These are phyloP conservation scores for Montipora foliosa DNA, from an alignment of 64 coral and sea anemone genomes.

Conservation along the genomic window DNA sequence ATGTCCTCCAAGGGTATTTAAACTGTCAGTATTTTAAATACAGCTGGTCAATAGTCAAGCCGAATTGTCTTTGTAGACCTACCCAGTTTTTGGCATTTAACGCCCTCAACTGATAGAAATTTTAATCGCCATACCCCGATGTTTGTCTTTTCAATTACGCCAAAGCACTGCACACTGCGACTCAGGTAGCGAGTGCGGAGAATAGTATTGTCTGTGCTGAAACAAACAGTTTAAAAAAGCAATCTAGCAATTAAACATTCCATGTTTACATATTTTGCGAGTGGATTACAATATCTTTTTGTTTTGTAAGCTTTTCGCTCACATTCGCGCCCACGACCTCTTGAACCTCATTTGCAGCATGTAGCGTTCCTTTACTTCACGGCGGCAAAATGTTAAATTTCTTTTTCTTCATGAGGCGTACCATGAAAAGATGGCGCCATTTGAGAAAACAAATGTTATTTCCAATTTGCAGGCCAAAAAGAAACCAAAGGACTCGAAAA, in stretches of 20 bases:
- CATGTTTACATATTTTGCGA: not conserved
- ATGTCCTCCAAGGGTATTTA: not conserved
- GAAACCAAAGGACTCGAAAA: not conserved
- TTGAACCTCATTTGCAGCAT: not conserved
- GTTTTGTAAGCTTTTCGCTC: not conserved
- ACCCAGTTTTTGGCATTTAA: too few relatives aligned
- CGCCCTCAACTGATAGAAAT: too few relatives aligned
- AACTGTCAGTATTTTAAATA: not conserved
- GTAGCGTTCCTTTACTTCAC: not conserved
- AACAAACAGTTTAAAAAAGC: not conserved
- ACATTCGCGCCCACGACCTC: not conserved
- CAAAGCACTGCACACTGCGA: too few relatives aligned
- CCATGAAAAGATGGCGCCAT: not conserved
- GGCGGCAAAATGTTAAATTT: not conserved
- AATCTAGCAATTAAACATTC: not conserved
- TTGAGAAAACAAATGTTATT: not conserved
- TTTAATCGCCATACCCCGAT: too few relatives aligned
- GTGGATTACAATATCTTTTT: not conserved
- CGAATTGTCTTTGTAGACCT: too few relatives aligned
- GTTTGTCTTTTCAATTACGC: too few relatives aligned
- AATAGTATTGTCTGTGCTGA: not conserved
- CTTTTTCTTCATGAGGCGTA: not conserved
- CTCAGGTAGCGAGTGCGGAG: too few relatives aligned
- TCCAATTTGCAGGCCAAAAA: not conserved
- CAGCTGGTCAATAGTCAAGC: too few relatives aligned